Conservation (phyloP, 2,113 vertebrate genomes). For the Suncus etruscus region DNA sequence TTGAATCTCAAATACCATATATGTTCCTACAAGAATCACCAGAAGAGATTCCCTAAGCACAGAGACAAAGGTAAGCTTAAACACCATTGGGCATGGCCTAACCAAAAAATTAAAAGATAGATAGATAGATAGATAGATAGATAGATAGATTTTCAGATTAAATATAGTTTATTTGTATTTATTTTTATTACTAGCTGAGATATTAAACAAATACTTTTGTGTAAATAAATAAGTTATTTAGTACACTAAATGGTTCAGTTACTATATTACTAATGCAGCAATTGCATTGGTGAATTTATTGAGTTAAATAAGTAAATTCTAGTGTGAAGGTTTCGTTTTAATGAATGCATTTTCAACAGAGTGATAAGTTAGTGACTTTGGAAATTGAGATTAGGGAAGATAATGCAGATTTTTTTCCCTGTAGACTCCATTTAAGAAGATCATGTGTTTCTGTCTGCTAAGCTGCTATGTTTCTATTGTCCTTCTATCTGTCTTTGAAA, state of each 20-base stretch:
- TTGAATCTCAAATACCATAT: neutral
- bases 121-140: neutral
- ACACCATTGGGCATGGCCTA: too few relatives aligned
- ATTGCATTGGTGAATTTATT: neutral
- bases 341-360: neutral
- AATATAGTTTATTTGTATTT: neutral
- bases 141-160: neutral
- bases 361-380: neutral
- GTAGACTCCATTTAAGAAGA: neutral
- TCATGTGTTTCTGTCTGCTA: neutral
- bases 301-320: constrained; percentile 7
- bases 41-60: too few relatives aligned
- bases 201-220: neutral
- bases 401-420: neutral
- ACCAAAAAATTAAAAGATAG: too few relatives aligned
- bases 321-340: neutral
- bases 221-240: neutral
- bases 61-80: too few relatives aligned
- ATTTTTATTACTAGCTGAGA: neutral
- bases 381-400: neutral
- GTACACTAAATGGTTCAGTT: too few relatives aligned
- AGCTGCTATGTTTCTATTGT: neutral
- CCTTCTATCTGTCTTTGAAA: neutral
- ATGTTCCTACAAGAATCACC: too few relatives aligned
- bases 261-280: neutral